phyloP scores from a whole-genome alignment of 1,140 invertebrate genomes.

The Papilio helenus region DNA sequence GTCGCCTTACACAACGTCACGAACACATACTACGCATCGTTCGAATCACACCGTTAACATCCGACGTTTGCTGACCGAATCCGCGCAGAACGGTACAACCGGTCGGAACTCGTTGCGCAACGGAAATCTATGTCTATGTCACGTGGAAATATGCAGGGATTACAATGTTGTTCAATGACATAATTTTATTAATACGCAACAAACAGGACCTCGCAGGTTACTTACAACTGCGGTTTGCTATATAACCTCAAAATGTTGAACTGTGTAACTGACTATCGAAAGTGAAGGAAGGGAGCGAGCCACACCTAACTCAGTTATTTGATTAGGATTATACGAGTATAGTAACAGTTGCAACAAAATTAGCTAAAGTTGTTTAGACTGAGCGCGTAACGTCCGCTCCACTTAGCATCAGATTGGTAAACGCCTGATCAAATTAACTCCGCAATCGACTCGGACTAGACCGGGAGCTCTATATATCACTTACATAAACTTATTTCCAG shows the following conservation, averaged over 20 bases:
- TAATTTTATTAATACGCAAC: background rate
- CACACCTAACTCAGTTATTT: constrained; percentile 2
- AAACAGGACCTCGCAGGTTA: background rate
- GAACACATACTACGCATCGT: constrained; percentile 14
- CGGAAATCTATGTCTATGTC: constrained; percentile 8
- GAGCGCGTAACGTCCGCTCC: constrained; percentile 29
- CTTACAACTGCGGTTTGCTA: background rate
- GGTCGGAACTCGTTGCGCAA: constrained; percentile 5
- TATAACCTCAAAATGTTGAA: background rate
- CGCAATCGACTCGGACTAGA: background rate
- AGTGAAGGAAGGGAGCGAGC: background rate
- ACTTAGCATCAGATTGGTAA: constrained; percentile 11
- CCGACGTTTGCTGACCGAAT: constrained; percentile 10
- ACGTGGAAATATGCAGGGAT: constrained; percentile 5
- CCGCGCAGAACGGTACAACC: constrained; percentile 5
- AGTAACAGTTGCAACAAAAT: constrained; percentile 11
- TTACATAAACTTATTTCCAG: constrained; percentile 2
- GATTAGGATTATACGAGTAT: background rate
- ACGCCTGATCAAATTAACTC: constrained; percentile 25
- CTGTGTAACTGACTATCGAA: background rate
- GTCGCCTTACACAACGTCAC: constrained; percentile 10
- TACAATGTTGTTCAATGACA: background rate
- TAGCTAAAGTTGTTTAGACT: background rate
- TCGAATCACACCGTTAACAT: constrained; percentile 12
- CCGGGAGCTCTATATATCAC: background rate